Percentiles rank a stretch among this genome's conserved stretches.
Conservation (phyloP, 2,888 invertebrate species). For the Himalopsyche japonica region DNA sequence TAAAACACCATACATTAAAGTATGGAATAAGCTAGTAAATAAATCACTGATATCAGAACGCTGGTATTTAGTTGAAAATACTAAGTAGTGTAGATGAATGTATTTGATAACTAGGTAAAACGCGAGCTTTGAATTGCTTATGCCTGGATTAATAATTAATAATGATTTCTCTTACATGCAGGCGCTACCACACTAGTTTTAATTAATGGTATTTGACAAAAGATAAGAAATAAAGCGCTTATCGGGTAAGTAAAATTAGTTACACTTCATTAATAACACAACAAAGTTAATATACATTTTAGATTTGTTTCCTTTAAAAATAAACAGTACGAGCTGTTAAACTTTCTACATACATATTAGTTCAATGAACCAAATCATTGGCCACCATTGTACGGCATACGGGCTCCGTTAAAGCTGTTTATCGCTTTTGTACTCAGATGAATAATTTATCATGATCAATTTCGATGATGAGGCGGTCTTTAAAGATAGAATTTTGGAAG, state of each 20-base stretch:
- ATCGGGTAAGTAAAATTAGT: neutral
- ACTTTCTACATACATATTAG: too few species aligned
- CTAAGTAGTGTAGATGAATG: neutral
- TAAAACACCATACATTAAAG: neutral
- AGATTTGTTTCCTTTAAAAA: neutral
- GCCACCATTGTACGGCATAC: neutral
- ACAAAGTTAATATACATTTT: neutral
- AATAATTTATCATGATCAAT: too few species aligned
- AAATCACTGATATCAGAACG: neutral
- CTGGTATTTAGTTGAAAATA: neutral
- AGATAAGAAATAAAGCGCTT: neutral
- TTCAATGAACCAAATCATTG: too few species aligned
- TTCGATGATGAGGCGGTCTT: too few species aligned
- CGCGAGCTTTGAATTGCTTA: neutral
- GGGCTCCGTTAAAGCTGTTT: too few species aligned
- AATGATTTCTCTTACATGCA: neutral
- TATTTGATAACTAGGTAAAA: neutral
- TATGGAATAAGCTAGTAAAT: neutral
- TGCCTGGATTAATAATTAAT: neutral
- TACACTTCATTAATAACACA: neutral
- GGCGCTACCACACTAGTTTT: neutral
- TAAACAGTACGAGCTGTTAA: neutral
- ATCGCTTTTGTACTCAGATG: too few species aligned
- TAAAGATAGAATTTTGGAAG: too few species aligned
- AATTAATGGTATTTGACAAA: neutral